Evolutionary conservation across 2,113 vertebrate species (phyloP).

Genomic region (Rafetus swinhoei): DNA sequence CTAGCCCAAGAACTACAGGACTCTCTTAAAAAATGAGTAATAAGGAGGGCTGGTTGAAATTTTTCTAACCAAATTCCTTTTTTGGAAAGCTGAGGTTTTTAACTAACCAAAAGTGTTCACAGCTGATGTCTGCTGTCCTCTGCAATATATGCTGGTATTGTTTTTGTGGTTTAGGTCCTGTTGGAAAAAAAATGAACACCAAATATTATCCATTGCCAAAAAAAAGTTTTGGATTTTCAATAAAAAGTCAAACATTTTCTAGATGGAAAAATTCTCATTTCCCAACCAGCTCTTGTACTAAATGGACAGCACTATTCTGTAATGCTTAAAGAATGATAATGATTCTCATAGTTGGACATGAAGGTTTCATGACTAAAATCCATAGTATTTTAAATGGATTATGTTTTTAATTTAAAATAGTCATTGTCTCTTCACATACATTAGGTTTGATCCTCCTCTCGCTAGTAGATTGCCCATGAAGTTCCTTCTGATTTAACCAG

Average conservation of each 20-base stretch:
- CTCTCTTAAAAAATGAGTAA: background rate
- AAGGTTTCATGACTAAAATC: background rate
- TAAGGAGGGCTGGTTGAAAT: background rate
- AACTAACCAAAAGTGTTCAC: background rate
- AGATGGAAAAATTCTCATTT: background rate
- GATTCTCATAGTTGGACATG: background rate
- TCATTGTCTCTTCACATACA: background rate
- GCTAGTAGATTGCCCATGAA: background rate
- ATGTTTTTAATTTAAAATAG: background rate
- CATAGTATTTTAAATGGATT: background rate
- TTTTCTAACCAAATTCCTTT: background rate
- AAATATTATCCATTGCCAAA: slow-evolving; percentile 2
- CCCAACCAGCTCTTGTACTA: background rate
- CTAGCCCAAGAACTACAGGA: background rate
- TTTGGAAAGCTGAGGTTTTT: background rate
- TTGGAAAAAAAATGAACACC: background rate
- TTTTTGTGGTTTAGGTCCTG: background rate
- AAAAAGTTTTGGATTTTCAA: background rate
- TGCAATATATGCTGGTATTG: background rate
- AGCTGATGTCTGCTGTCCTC: background rate
- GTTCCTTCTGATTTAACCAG: background rate
- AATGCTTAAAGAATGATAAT: background rate
- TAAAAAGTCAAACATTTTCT: background rate
- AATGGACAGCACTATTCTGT: background rate
- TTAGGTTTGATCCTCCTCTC: background rate